Conservation (phyloP, 1,140 invertebrate genomes). For the Homalodisca vitripennis region DNA sequence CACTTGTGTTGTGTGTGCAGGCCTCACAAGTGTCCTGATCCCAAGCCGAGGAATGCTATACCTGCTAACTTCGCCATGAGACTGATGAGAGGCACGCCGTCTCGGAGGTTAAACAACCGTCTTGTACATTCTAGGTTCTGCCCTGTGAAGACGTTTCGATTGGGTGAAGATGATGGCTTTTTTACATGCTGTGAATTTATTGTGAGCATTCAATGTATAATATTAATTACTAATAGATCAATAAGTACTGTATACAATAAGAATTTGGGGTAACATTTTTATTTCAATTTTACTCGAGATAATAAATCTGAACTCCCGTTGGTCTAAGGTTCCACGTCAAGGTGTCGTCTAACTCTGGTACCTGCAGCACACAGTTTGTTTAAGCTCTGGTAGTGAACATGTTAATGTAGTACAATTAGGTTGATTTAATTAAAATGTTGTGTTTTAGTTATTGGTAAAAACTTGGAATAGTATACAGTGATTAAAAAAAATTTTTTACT, state of each 20-base stretch:
- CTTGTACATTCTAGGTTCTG: conserved; percentile 88
- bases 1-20: conserved; percentile 49
- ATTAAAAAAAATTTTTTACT: no score
- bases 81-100: conserved; percentile 55
- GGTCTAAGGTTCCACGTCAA: not conserved
- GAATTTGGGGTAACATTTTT: no score
- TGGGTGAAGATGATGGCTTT: conserved; percentile 70
- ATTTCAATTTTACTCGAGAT: not conserved
- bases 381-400: no score
- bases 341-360: no score
- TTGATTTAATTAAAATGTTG: no score
- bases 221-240: no score
- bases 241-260: no score
- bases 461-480: no score
- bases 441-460: no score
- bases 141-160: conserved; percentile 77
- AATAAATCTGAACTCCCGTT: not conserved
- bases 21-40: conserved; percentile 92
- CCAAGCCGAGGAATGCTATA: conserved; percentile 66
- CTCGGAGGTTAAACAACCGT: conserved; percentile 66
- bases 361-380: no score
- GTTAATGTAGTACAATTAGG: no score
- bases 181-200: conserved; percentile 82
- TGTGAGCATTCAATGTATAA: conserved; percentile 51
- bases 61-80: conserved; percentile 71